Base-by-base conservation (phyloP, 2,113 vertebrate genomes). In the Corythoichthys intestinalis region DNA sequence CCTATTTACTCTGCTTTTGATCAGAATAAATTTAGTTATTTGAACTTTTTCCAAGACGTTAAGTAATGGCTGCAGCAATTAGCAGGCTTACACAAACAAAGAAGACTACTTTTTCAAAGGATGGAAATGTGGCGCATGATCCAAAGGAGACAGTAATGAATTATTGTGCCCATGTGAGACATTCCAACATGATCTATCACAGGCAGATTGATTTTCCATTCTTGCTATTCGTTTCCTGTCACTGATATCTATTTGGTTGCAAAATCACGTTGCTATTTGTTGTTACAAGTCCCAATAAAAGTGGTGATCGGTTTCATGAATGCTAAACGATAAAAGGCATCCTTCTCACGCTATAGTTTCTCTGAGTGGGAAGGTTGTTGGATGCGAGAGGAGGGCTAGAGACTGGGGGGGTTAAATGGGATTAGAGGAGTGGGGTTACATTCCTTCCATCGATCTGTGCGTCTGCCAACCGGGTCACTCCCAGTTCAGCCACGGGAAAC, bases 401-500 rank as follows among this genome's bases (percentile, higher is more conserved):
- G 37, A 8, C 15, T 41, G 11, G n/a, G 17, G 20, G 52, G 6
- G 52, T 3, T 11, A 38, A 56, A 14, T 66, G 69, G 71, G 70
- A 74, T 35, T 64, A 85, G 78, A 87, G 81, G 91, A 78, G 85
- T 93, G 82, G 87, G 83, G 81, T 93, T 94, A 89, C 91, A 90
- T 91, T 91, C 91, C 90, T 92, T 91, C 89, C 91, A 87, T 87
- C 69, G 2, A 28, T 37, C 85, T 85, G 88, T 87, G 85, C 83
- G 86, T 83, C 82, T 89, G 86, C 67, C 69, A 87, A 84, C 74
- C 87, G 81, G 90, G 89, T 94, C 92, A 93, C 85, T 85, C 89
- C 87, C 86, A 93, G 92, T 93, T 95, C 91, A 93, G 76, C 87
- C 91, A 83, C 87, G 76, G 84, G 81, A 88, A 92, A 89, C 87